These are phyloP conservation scores for Dysidea cf. avara DNA, from an alignment of 37 sponge, comb jelly and placozoan species.

Conservation along the genomic window DNA sequence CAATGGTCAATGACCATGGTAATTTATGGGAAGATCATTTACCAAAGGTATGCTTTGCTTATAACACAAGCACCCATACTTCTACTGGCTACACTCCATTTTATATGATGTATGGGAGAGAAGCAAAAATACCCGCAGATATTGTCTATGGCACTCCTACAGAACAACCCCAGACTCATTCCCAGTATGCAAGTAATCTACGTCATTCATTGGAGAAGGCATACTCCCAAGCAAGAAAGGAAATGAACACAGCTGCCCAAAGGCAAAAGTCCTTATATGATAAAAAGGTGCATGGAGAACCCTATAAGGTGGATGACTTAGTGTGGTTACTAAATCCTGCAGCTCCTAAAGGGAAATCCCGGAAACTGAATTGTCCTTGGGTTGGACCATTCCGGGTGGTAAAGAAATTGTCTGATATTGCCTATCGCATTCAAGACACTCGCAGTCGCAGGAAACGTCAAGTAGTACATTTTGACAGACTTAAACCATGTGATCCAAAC, in stretches of 20 bases:
- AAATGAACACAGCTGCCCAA: neutral
- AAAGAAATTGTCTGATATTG: no score
- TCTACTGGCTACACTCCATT: slow-evolving; percentile 32
- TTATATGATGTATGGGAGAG: slow-evolving; percentile 35
- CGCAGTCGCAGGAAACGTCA: no score
- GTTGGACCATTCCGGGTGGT: no score
- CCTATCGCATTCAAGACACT: no score
- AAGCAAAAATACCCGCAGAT: slow-evolving; percentile 25
- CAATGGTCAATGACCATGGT: neutral
- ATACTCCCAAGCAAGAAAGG: neutral
- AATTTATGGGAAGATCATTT: slow-evolving; percentile 11
- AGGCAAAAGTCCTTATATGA: slow-evolving; percentile 21
- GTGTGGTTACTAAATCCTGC: no score
- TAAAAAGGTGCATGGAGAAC: neutral
- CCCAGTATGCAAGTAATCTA: slow-evolving; percentile 20
- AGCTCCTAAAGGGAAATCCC: no score
- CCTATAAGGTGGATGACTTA: no score
- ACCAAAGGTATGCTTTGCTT: slow-evolving; percentile 19
- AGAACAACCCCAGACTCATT: neutral
- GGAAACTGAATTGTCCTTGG: no score
- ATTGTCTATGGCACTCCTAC: slow-evolving; percentile 7
- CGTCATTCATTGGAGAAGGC: slow-evolving; percentile 4
- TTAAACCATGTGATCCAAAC: no score
- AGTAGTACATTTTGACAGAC: no score
- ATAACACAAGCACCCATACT: slow-evolving; percentile 22